phyloP scores from a whole-genome alignment of 2,888 invertebrate species.

The Torymus texanus region DNA sequence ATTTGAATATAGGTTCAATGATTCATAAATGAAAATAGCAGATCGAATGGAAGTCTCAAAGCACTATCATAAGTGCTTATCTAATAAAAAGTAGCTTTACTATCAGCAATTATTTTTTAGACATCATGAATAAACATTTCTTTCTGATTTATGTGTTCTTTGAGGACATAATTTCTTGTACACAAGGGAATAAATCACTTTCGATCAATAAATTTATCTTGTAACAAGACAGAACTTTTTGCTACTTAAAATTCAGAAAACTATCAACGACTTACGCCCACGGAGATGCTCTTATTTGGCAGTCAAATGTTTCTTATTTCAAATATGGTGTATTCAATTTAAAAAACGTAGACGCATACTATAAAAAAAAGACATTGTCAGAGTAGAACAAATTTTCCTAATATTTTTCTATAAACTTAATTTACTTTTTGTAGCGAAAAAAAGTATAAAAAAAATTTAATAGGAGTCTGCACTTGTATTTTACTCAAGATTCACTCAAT shows the following conservation, averaged over 20 bases:
- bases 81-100: constrained; percentile 33
- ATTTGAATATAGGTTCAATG: constrained; percentile 15
- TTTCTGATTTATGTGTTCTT: constrained; percentile 39
- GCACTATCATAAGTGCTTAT: constrained; percentile 32
- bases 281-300: too few relatives aligned
- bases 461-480: too few relatives aligned
- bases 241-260: background rate
- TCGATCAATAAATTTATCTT: constrained; percentile 27
- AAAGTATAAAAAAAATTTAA: too few relatives aligned
- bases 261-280: background rate
- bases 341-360: too few relatives aligned
- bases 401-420: too few relatives aligned
- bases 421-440: too few relatives aligned
- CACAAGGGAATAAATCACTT: constrained; percentile 11
- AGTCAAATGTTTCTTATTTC: too few relatives aligned
- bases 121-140: constrained; percentile 31
- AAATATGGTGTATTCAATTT: too few relatives aligned
- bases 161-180: constrained; percentile 19
- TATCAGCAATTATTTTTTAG: constrained; percentile 31
- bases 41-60: constrained; percentile 7
- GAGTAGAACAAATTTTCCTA: too few relatives aligned
- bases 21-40: constrained; percentile 15
- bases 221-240: constrained; percentile 6
- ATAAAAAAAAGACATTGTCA: too few relatives aligned
- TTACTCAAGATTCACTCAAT: too few relatives aligned